Conservation (phyloP, 2,113 vertebrate species). For the Dendrocopos noguchii region DNA sequence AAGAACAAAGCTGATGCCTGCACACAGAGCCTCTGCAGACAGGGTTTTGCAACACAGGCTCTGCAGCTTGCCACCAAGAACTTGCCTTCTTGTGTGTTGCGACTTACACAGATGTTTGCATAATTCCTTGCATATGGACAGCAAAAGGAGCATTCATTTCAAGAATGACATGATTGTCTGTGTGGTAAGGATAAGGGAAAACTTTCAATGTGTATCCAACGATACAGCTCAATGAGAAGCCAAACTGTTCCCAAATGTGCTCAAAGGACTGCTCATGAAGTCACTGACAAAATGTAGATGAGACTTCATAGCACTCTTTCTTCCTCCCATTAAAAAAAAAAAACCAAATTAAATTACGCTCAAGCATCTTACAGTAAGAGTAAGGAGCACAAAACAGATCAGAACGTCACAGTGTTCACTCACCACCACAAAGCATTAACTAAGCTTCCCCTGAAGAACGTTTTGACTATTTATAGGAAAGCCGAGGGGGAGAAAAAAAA, state of each 20-base stretch:
- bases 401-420: slow-evolving; percentile 34
- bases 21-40: slow-evolving; percentile 27
- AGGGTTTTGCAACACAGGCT: slow-evolving; percentile 49
- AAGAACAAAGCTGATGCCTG: slow-evolving; percentile 31
- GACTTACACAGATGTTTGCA: slow-evolving; percentile 63
- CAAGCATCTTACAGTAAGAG: not conserved
- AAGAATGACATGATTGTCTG: slow-evolving; percentile 55
- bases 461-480: slow-evolving; percentile 62
- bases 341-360: slow-evolving; percentile 20
- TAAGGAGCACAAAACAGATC: not conserved
- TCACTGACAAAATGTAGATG: not conserved
- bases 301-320: not conserved
- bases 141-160: slow-evolving; percentile 63
- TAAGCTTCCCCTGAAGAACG: slow-evolving; percentile 50
- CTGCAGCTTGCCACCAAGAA: slow-evolving; percentile 68
- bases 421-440: slow-evolving; percentile 41
- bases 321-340: slow-evolving; percentile 11
- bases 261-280: slow-evolving; percentile 6
- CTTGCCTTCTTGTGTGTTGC: slow-evolving; percentile 48
- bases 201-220: slow-evolving; percentile 19
- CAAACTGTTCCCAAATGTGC: slow-evolving; percentile 16
- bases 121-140: slow-evolving; percentile 70
- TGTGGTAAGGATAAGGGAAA: slow-evolving; percentile 20
- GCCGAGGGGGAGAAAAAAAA: not conserved
- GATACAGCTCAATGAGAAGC: slow-evolving; percentile 31